Conservation (phyloP, 64 coral and sea anemone genomes). For the Actinia equina region DNA sequence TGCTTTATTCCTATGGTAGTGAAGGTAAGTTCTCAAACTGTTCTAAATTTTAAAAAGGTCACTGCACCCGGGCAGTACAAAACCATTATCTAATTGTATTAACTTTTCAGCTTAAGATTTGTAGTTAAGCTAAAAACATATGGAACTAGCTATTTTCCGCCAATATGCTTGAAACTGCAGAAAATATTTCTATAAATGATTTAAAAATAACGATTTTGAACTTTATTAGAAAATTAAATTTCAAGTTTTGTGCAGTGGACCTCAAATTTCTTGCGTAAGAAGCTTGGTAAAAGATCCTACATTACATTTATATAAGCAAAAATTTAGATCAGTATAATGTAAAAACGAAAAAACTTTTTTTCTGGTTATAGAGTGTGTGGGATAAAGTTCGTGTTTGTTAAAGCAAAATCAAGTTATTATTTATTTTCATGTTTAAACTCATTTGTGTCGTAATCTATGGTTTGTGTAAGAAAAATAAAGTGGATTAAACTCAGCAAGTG, state of each 20-base stretch:
- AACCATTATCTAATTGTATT: too few relatives aligned
- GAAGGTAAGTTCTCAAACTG: background rate
- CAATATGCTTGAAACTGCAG: background rate
- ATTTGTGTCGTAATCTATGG: background rate
- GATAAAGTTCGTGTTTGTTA: background rate
- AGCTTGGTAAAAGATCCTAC: background rate
- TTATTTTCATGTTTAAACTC: background rate
- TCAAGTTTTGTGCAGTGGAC: background rate
- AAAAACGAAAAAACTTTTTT: background rate
- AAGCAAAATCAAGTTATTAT: background rate
- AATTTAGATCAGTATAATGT: too few relatives aligned
- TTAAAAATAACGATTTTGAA: background rate
- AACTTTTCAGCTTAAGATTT: too few relatives aligned
- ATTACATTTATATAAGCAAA: too few relatives aligned
- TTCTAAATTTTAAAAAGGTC: background rate
- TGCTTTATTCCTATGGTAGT: background rate
- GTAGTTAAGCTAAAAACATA: too few relatives aligned
- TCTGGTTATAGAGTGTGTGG: background rate
- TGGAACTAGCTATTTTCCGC: too few relatives aligned
- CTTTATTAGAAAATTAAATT: background rate
- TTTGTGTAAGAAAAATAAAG: background rate
- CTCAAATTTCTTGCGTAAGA: background rate
- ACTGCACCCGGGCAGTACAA: too few relatives aligned
- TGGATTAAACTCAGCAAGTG: background rate
- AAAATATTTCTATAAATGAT: background rate